Percentiles rank a stretch among this genome's conserved stretches.
These are phyloP conservation scores for Nemurella pictetii DNA, from an alignment of 2,888 invertebrate genomes.

Conservation along the genomic window DNA sequence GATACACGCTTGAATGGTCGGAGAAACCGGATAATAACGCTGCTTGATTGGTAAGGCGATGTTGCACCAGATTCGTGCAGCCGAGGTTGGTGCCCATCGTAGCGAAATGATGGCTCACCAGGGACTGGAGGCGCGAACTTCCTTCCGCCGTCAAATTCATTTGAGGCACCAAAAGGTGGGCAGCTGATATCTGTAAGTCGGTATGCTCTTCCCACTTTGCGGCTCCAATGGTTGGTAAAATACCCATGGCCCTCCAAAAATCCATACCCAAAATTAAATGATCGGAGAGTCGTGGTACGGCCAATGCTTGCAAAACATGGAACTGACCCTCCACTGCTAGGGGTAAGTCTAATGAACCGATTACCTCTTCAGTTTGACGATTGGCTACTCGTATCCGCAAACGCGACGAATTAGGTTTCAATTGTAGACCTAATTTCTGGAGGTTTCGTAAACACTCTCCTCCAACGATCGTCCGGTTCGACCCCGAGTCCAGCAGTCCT, in stretches of 20 bases:
- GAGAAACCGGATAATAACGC: constrained; percentile 41
- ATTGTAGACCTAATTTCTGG: not conserved
- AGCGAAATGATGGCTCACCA: no score
- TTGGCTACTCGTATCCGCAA: not conserved
- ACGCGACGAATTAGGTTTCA: not conserved
- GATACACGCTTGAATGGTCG: constrained; percentile 35
- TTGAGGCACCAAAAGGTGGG: no score
- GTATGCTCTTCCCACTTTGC: no score
- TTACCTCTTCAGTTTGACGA: not conserved
- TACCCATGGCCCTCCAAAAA: not conserved
- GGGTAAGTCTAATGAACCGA: not conserved
- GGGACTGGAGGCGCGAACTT: no score
- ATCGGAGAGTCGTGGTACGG: not conserved
- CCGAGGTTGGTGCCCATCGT: constrained; percentile 15
- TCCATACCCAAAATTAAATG: not conserved
- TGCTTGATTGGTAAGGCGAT: constrained; percentile 39
- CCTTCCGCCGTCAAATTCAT: no score
- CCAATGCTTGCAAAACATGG: not conserved
- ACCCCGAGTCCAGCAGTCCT: not conserved
- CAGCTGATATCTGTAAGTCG: no score
- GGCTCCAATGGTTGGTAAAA: not conserved
- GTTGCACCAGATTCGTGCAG: constrained; percentile 20
- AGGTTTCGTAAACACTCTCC: not conserved
- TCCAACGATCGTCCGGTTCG: not conserved
- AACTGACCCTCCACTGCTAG: not conserved